Percentiles rank a stretch among this genome's conserved stretches.
Evolutionary conservation across 2,888 invertebrate species (phyloP).

Genomic region (Morpho achilles): DNA sequence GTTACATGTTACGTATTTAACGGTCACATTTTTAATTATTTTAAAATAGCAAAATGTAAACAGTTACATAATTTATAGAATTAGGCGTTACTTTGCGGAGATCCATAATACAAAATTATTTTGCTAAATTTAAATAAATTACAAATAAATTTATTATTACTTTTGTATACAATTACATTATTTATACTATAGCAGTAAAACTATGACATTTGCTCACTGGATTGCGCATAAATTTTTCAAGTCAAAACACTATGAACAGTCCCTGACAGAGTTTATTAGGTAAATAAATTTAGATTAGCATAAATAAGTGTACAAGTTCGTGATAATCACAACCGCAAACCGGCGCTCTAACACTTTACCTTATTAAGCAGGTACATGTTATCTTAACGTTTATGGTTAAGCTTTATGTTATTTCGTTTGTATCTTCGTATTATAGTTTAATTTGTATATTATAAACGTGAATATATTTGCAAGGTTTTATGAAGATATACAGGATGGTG

Average conservation of each 20-base stretch:
- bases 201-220: background rate
- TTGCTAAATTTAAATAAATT: no score
- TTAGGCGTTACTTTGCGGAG: no score
- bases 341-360: conserved; percentile 3
- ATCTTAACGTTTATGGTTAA: conserved; percentile 7
- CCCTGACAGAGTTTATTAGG: conserved; percentile 12
- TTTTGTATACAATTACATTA: no score
- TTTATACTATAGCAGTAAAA: background rate
- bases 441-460: background rate
- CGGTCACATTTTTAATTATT: no score
- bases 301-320: conserved; percentile 12
- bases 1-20: no score
- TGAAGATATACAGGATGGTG: no score
- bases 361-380: conserved; percentile 1
- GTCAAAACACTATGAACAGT: conserved; percentile 9
- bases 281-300: conserved; percentile 11
- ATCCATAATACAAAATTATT: no score
- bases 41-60: no score
- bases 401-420: background rate
- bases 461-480: no score
- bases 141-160: no score
- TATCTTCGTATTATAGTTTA: no score
- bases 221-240: conserved; percentile 2
- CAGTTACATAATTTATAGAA: background rate
- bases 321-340: conserved; percentile 10